Evolutionary conservation across 2,888 invertebrate species (phyloP), one percentile per base, ranked within the genome.

Genomic region (Netelia virgata): DNA sequence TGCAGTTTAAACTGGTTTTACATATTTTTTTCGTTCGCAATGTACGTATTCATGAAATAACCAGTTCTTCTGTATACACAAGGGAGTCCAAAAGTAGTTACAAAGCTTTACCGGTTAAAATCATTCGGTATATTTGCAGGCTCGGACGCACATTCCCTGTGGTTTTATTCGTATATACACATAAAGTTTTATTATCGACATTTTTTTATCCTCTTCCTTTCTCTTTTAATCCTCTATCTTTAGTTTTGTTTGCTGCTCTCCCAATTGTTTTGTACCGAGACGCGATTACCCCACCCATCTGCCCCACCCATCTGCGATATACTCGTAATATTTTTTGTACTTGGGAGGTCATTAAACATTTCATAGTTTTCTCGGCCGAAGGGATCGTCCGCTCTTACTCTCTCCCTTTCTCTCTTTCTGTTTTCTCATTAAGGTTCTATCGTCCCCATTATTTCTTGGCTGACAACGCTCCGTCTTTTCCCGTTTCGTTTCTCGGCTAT

Each of bases 401-500:
- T 53, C 14, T 41, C 47, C 41, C 28, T 23, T 61, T 63, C 28
- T 50, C 3, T 36, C 41, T 50, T 73, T 53, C 36, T 1, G 8
- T 36, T 68, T 53, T 73, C 50, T 72, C 59, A 59, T 63, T 47
- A 47, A 68, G 55, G 53, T 66, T 61, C 14, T 10, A 16, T 16
- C 36, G n/a, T 10, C 47, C 11, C 50, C 23, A 23, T 28, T 18
- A 64, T 70, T 75, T 70, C 78, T 77, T 14, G 61, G 36, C 10
- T 18, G 18, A 36, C 50, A 23, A 43, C 11, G 63, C 16, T 28
- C 66, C 20, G 10, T 79, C 53, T 55, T 70, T 66, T 20, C 10
- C 59, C 68, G 47, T 77, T 16, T 68, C 23, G 36, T 68, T 84
- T 84, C 61, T 10, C 18, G 20, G 36, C 68, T 76, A 73, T 77